Evolutionary conservation across 1,140 invertebrate species (phyloP).

Genomic region (Nymphalis io): DNA sequence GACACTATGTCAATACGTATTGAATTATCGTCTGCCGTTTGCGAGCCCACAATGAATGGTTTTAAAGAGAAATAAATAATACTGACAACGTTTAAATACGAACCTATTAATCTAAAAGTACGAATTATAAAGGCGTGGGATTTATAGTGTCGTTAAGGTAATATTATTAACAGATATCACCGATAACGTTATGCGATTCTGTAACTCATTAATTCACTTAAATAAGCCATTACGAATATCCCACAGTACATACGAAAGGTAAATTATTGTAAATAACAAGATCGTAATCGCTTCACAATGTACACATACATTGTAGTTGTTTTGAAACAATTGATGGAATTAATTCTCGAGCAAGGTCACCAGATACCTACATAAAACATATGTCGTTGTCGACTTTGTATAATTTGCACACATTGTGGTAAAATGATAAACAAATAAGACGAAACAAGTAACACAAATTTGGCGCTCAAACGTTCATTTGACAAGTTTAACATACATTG

Average conservation of each 20-base stretch:
- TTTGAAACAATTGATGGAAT: constrained; percentile 57
- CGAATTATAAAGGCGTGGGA: constrained; percentile 33
- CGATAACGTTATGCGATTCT: constrained; percentile 17
- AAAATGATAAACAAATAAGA: constrained; percentile 21
- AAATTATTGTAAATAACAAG: constrained; percentile 47
- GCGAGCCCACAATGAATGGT: constrained; percentile 28
- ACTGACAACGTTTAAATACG: constrained; percentile 33
- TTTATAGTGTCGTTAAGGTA: constrained; percentile 42
- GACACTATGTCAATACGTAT: constrained; percentile 44
- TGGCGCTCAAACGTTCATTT: background rate
- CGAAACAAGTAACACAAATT: background rate
- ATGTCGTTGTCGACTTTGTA: constrained; percentile 44
- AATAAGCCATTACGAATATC: constrained; percentile 29
- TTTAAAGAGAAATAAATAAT: constrained; percentile 29
- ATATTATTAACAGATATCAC: constrained; percentile 39
- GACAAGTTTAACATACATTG: background rate
- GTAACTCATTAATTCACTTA: constrained; percentile 32
- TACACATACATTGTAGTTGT: constrained; percentile 41
- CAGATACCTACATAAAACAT: constrained; percentile 39
- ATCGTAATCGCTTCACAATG: constrained; percentile 35
- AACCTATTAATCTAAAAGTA: constrained; percentile 31
- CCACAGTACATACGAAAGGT: constrained; percentile 45
- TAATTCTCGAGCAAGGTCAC: constrained; percentile 55
- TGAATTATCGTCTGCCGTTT: constrained; percentile 42
- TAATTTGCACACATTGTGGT: constrained; percentile 28